Base-by-base conservation (phyloP, 2,888 invertebrate species). In the Gymnoscelis rufifasciata region DNA sequence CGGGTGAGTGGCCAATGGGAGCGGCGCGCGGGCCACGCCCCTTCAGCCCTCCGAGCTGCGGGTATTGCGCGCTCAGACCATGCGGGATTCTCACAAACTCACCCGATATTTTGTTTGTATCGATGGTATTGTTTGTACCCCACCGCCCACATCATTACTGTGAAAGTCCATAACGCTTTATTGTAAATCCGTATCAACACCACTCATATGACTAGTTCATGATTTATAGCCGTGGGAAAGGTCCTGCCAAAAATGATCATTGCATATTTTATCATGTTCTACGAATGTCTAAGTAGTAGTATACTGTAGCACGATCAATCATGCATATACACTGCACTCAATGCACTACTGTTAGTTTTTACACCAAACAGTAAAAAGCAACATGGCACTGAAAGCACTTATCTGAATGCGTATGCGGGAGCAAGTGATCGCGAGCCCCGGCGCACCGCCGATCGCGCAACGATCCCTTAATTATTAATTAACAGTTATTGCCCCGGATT, bases 141-240 rank as follows among this genome's bases (percentile, higher is more conserved):
- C 66, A 76, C 78, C 87, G 76, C 88, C 88, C 88, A 87, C 88
- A 88, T 87, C 78, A 87, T 87, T 81, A 84, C 74, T 72, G 75
- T 72, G 68, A 78, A 83, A 78, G 76, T 82, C 74, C 76, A 79
- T 78, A 78, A 67, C 70, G 70, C 71, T 79, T 71, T 69, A 82
- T 86, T 80, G 79, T 84, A 78, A 84, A 83, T 83, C 83, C 74
- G 77, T 79, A 83, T 80, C 80, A 76, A 79, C 78, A 79, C 72
- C 73, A 76, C 77, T 80, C 74, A 64, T 73, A 75, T 78, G 81
- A 82, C 80, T 69, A 59, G 62, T 68, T 51, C 62, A 78, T 86
- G 84, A 86, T 84, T 87, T 86, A 87, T 86, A 81, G 73, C 68
- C 87, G 87, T 88, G 88, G 83, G 87, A 88, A 83, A 49, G 7